Evolutionary conservation across 2,888 invertebrate species (phyloP).

Genomic region (Amphipoea oculea): DNA sequence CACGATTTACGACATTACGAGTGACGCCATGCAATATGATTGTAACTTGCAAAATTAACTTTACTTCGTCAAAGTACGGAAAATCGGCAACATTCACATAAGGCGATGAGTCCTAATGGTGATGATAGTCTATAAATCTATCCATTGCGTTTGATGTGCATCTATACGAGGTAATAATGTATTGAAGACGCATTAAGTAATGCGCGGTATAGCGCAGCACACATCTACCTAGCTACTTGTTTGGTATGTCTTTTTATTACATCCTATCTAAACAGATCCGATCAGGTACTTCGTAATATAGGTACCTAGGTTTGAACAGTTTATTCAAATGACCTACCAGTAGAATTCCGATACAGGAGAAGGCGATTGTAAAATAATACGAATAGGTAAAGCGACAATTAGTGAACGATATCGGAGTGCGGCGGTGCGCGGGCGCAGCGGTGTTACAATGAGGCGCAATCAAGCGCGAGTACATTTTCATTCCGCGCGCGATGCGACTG

Average conservation of each 20-base stretch:
- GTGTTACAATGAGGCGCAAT: slow-evolving; percentile 67
- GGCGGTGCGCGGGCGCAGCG: slow-evolving; percentile 38
- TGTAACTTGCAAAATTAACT: slow-evolving; percentile 72
- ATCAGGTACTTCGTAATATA: slow-evolving; percentile 27
- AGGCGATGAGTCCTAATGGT: slow-evolving; percentile 34
- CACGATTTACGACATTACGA: slow-evolving; percentile 80
- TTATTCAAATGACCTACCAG: slow-evolving; percentile 59
- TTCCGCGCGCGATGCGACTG: slow-evolving; percentile 73
- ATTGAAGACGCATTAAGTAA: slow-evolving; percentile 39
- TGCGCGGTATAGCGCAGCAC: slow-evolving; percentile 6
- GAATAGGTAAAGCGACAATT: slow-evolving; percentile 64
- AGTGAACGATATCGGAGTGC: slow-evolving; percentile 51
- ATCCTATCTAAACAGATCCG: slow-evolving; percentile 28
- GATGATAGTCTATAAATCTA: slow-evolving; percentile 59
- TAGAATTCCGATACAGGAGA: slow-evolving; percentile 53
- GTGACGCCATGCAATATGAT: slow-evolving; percentile 74
- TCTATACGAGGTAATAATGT: slow-evolving; percentile 38
- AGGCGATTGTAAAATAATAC: slow-evolving; percentile 60
- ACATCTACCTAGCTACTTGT: slow-evolving; percentile 31
- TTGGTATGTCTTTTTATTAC: slow-evolving; percentile 42
- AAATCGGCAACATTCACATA: slow-evolving; percentile 43
- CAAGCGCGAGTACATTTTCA: slow-evolving; percentile 74
- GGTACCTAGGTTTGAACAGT: slow-evolving; percentile 26
- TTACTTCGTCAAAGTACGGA: slow-evolving; percentile 62
- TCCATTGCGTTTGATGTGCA: slow-evolving; percentile 40